These are phyloP conservation scores for Phalacrocorax brasilianus DNA, from an alignment of 2,113 vertebrate species.

Conservation along the genomic window DNA sequence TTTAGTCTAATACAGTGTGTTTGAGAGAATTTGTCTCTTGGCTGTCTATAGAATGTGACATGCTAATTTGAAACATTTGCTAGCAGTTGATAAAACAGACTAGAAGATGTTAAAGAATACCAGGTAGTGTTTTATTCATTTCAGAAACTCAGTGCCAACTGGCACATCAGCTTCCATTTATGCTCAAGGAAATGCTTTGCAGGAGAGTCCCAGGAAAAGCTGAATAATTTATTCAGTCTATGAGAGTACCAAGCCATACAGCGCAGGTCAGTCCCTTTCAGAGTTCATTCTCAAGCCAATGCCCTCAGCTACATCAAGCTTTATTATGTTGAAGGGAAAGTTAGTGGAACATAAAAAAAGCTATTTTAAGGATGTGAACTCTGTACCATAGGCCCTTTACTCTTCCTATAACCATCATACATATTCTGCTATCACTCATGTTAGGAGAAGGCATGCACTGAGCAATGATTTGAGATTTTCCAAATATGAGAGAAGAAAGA, in stretches of 20 bases:
- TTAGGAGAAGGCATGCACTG: not conserved
- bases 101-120: not conserved
- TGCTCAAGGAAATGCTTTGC: not conserved
- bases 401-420: not conserved
- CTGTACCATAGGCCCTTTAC: not conserved
- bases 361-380: not conserved
- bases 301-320: not conserved
- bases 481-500: not conserved
- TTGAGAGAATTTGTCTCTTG: not conserved
- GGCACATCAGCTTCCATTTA: not conserved
- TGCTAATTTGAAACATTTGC: not conserved
- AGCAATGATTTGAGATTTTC: not conserved
- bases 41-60: not conserved
- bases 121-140: constrained; percentile 1
- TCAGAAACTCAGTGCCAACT: not conserved
- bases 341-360: not conserved
- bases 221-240: not conserved
- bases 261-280: not conserved
- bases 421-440: not conserved
- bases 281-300: not conserved
- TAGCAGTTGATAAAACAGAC: not conserved
- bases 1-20: not conserved
- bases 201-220: not conserved
- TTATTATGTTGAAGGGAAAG: not conserved
- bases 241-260: not conserved